phyloP scores from a whole-genome alignment of 2,888 invertebrate genomes.

The Pediacus dermestoides region DNA sequence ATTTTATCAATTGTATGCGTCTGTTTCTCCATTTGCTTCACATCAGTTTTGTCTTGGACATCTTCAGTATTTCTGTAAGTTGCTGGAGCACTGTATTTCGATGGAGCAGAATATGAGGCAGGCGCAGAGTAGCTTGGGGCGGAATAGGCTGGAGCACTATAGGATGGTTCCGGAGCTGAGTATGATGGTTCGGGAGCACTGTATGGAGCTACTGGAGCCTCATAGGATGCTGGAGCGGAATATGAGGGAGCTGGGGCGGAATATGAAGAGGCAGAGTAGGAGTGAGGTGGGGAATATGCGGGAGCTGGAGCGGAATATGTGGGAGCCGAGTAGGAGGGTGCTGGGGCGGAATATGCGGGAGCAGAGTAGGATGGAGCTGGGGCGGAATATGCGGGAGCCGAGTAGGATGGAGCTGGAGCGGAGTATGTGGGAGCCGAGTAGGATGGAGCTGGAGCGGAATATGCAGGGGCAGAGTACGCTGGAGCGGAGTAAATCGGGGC shows the following conservation, averaged over 20 bases:
- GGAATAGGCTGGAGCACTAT: conserved; percentile 19
- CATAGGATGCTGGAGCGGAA: conserved; percentile 21
- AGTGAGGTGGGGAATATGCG: conserved; percentile 17
- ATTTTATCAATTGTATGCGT: too few species aligned
- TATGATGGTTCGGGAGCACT: conserved; percentile 21
- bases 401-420: conserved; percentile 11
- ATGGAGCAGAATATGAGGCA: conserved; percentile 8
- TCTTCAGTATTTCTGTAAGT: conserved; percentile 32
- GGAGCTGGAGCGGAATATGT: conserved; percentile 21
- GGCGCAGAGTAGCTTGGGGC: conserved; percentile 18
- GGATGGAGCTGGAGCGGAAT: conserved; percentile 17
- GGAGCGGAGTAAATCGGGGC: conserved; percentile 13
- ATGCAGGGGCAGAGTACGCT: conserved; percentile 14
- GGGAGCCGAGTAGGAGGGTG: conserved; percentile 24
- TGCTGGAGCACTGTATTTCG: conserved; percentile 24
- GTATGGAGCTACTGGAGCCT: conserved; percentile 25
- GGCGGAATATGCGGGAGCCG: conserved; percentile 16
- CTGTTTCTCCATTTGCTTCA: conserved; percentile 18
- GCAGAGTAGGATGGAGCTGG: conserved; percentile 15
- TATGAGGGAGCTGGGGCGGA: conserved; percentile 15
- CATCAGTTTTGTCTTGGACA: background rate
- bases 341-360: conserved; percentile 23
- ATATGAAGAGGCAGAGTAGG: conserved; percentile 15
- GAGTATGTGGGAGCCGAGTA: conserved; percentile 11
- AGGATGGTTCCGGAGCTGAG: conserved; percentile 14